Base-by-base conservation (phyloP, 2,113 vertebrate genomes). In the Pao palembangensis region DNA sequence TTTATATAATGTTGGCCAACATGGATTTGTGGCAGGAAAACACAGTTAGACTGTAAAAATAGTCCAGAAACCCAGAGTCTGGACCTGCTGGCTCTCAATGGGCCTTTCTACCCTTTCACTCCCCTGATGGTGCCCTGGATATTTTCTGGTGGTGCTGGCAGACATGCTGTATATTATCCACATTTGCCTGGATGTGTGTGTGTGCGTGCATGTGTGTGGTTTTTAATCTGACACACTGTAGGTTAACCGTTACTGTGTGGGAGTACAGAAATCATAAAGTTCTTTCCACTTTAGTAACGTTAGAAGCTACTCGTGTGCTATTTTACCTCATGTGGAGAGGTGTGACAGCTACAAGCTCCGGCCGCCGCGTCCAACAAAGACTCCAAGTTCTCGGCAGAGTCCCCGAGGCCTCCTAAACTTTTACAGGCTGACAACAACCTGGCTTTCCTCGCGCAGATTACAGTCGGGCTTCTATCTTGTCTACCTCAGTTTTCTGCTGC, bases 341-440 rank as follows among this genome's bases (percentile, higher is more conserved):
- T 71, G 59, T 61, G 70, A 78, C 70, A 51, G 66, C 49, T 64
- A 61, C 71, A n/a, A 75, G 53, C 38, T 58, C 18, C 18, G 78
- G 65, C 57, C 51, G 55, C 41, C 23, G 62, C 71, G 67, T 73
- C 73, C 66, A 81, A 67, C 46, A 34, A 51, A 23, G 72, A 75
- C 53, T 76, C 69, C 64, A 67, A 61, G 41, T 55, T 61, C 76
- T 64, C 50, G 55, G 59, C 50, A 23, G 31, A 18, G 68, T 58
- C 67, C 66, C 63, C 81, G 84, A 87, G 88, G 70, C 41, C 78
- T 78, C 67, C 75, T 87, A 86, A 87, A 83, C 61, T 80, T 88
- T 86, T 80, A 87, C 67, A 71, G 70, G 75, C 84, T 85, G 80
- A 82, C 73, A 87, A 86, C 79, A 78, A 60, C 59, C 68, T 59